phyloP scores from a whole-genome alignment of 2,797 vertebrate genomes.

The Alcedo quadribrachys region DNA sequence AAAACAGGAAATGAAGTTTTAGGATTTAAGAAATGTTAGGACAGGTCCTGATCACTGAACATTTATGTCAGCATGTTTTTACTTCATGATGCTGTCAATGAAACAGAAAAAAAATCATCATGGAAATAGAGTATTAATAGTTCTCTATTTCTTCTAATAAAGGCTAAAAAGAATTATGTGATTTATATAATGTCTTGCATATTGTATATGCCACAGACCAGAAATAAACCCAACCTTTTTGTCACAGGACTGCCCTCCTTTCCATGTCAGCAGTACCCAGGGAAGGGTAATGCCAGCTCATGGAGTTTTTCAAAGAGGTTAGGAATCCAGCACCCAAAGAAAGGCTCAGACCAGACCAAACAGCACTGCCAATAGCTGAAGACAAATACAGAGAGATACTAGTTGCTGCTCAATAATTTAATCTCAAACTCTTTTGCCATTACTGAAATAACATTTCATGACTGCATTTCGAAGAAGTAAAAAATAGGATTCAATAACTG shows the following conservation, averaged over 20 bases:
- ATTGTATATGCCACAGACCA: neutral
- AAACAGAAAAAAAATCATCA: neutral
- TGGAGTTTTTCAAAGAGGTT: neutral
- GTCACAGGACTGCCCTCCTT: neutral
- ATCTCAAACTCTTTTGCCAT: neutral
- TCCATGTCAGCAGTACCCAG: neutral
- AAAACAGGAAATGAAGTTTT: neutral
- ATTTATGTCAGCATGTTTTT: neutral
- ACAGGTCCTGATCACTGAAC: neutral
- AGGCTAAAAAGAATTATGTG: neutral
- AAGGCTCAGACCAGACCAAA: neutral
- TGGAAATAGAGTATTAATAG: neutral
- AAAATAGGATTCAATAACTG: conserved; percentile 22
- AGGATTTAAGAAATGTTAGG: neutral
- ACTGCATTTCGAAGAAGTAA: neutral
- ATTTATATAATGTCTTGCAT: neutral
- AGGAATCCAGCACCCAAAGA: neutral
- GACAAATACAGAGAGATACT: neutral
- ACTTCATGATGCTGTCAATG: neutral
- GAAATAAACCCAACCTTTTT: neutral
- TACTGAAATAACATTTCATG: neutral
- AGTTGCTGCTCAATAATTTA: neutral
- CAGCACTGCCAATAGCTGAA: neutral
- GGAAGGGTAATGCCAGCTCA: neutral
- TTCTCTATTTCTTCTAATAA: neutral